A percentile compares a stretch with the other conserved stretches of the same genome.
These are phyloP conservation scores for Acrocephalus kingi DNA, from an alignment of 2,113 vertebrate genomes.

Conservation along the genomic window DNA sequence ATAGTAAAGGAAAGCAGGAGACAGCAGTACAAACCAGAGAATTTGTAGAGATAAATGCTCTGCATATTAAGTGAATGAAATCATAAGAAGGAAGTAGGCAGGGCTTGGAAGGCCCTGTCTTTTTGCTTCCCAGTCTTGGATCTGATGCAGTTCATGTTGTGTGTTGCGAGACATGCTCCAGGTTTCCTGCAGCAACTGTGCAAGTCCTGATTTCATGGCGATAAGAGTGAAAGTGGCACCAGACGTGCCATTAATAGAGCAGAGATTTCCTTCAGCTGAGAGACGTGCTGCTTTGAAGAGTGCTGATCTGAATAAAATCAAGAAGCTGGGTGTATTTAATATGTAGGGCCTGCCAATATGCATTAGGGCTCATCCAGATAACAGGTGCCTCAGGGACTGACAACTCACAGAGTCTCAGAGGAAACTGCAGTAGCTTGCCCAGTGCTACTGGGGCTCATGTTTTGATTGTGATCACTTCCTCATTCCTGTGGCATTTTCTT, in stretches of 20 bases:
- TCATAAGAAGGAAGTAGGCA: neutral
- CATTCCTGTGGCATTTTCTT: neutral
- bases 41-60: neutral
- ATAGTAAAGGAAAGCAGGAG: neutral
- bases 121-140: neutral
- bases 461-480: neutral
- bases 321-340: slow-evolving; percentile 39
- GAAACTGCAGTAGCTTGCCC: neutral
- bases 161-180: neutral
- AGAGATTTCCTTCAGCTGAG: slow-evolving; percentile 31
- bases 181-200: neutral
- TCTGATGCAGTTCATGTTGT: neutral
- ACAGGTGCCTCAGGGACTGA: slow-evolving; percentile 34
- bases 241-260: neutral
- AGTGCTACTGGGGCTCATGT: neutral
- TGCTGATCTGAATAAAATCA: slow-evolving; percentile 48
- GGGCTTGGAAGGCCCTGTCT: neutral
- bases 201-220: slow-evolving; percentile 3
- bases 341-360: slow-evolving; percentile 42
- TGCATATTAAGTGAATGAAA: neutral
- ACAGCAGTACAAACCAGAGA: neutral
- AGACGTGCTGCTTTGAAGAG: neutral
- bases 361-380: slow-evolving; percentile 20
- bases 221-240: neutral
- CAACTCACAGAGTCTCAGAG: neutral